These are phyloP conservation scores for Fistularia commersonii DNA, from an alignment of 2,797 vertebrate genomes.

Conservation along the genomic window DNA sequence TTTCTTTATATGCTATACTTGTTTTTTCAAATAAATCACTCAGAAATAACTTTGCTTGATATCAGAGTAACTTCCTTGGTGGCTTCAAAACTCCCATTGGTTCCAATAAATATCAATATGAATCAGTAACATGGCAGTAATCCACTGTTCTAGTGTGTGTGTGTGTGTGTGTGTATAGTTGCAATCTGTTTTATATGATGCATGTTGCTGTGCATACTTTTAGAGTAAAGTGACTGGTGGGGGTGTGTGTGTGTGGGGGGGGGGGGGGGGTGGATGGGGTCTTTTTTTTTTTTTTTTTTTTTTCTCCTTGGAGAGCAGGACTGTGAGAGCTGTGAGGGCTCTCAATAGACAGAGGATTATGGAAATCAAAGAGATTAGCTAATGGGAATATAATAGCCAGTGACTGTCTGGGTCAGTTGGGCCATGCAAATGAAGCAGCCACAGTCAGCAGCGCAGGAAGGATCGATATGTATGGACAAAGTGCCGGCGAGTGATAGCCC, in stretches of 20 bases:
- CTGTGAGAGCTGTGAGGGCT: conserved; percentile 62
- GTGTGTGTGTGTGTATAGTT: not conserved
- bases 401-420: conserved; percentile 60
- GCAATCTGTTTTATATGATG: conserved; percentile 11
- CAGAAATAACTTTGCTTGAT: too few species aligned
- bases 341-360: conserved; percentile 76
- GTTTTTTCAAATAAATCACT: too few species aligned
- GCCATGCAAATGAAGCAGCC: conserved; percentile 66
- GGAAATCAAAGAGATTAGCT: conserved; percentile 82
- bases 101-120: conserved; percentile 3
- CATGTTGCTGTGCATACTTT: conserved; percentile 28
- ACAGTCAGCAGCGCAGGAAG: conserved; percentile 23
- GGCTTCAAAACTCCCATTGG: too few species aligned
- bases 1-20: too few species aligned
- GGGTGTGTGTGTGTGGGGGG: too few species aligned
- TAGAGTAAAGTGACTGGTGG: conserved; percentile 17
- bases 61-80: too few species aligned
- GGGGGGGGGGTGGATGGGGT: conserved; percentile 14
- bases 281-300: conserved; percentile 21
- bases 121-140: conserved; percentile 6
- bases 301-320: conserved; percentile 39
- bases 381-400: conserved; percentile 77
- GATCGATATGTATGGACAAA: conserved; percentile 51
- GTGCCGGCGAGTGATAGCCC: conserved; percentile 25
- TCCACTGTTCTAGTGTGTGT: not conserved